Base-by-base conservation (phyloP, 2,113 vertebrate genomes). In the Ceratotherium simum region DNA sequence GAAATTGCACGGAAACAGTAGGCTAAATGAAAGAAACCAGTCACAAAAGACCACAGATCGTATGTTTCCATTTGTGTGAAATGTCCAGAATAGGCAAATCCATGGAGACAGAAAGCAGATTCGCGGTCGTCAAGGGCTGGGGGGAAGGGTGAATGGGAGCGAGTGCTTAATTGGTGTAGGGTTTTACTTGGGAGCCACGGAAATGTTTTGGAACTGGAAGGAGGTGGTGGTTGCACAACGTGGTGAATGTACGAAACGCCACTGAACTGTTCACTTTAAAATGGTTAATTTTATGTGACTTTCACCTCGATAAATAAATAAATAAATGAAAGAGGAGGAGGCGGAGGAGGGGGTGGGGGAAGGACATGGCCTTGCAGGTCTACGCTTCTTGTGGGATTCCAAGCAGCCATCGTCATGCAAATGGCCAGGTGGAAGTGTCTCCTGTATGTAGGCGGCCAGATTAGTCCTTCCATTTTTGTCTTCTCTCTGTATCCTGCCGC, bases 371-470 rank as follows among this genome's bases (percentile, higher is more conserved):
- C 8, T 27, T 36, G 29, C 60, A 33, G 12, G n/a, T 33, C 48
- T n/a, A 3, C 11, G 13, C 23, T 46, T 11, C 1, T 25, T 20
- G 62, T 39, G 27, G 60, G 18, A 17, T 73, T 36, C 51, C 2
- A 14, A 78, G 33, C 25, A 51, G 17, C 21, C 14, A 0, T 20
- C 69, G 39, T 31, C 23, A 27, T 62, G 6, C 16, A 6, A 4
- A 5, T 1, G n/a, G 27, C 17, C 39, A 23, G 0, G 2, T 6
- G 31, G 51, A 27, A 3, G 4, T 23, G 17, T n/a, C 8, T 21
- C 18, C 5, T 16, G 9, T 16, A 2, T 16, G 23, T 7, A 9
- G 8, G 29, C 2, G 36, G 8, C 6, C 27, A 0, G 60, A 16
- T 9, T 23, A 46, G 13, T 20, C 6, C 25, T 84, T 9, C 27